Percentiles rank a stretch among this genome's conserved stretches.
Evolutionary conservation across 2,888 invertebrate genomes (phyloP).

Genomic region (Hydrotaea diabolus): DNA sequence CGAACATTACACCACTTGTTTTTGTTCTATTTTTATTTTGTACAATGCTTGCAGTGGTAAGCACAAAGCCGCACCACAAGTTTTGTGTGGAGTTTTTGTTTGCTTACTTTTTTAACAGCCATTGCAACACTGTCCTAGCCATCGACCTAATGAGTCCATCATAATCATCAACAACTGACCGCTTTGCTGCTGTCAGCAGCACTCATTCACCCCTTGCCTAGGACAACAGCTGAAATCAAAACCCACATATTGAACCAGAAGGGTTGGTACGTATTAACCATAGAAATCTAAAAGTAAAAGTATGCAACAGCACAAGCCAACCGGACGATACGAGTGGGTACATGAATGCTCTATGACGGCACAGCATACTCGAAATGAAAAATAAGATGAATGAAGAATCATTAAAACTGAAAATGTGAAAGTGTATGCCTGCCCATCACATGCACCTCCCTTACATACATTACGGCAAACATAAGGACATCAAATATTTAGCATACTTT

Average conservation of each 20-base stretch:
- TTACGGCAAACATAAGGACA: conserved; percentile 57
- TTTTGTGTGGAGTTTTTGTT: too few species aligned
- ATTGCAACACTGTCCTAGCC: too few species aligned
- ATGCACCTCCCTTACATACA: conserved; percentile 17
- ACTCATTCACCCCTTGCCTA: not conserved
- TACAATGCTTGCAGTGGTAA: too few species aligned
- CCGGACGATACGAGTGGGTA: too few species aligned
- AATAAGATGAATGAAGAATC: conserved; percentile 64
- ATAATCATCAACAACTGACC: not conserved
- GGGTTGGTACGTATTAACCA: not conserved
- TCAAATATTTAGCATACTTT: conserved; percentile 79
- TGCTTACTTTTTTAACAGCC: too few species aligned
- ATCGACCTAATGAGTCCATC: not conserved
- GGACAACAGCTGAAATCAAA: not conserved
- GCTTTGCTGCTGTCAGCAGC: not conserved
- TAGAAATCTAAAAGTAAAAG: not conserved
- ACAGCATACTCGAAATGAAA: conserved; percentile 24
- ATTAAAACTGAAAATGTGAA: conserved; percentile 64
- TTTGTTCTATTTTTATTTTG: too few species aligned
- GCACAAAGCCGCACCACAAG: too few species aligned
- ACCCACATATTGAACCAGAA: not conserved
- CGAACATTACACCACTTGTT: too few species aligned
- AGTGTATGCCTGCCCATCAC: conserved; percentile 39
- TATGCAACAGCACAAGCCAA: not conserved
- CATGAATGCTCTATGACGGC: conserved; percentile 16